Conservation (phyloP, 2,113 vertebrate genomes). For the Scalopus aquaticus region DNA sequence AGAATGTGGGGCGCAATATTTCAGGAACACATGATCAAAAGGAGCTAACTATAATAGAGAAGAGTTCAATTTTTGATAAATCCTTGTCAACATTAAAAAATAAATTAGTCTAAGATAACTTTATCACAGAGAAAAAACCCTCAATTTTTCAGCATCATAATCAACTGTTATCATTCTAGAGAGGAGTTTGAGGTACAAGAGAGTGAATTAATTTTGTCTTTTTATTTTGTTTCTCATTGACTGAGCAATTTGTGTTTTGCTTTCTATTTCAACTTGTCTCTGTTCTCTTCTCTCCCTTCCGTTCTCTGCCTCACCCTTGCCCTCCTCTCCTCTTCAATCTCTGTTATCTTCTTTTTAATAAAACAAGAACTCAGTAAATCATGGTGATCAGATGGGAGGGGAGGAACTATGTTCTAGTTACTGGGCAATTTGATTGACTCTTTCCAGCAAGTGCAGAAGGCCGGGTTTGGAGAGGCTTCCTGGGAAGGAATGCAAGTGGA, state of each 20-base stretch:
- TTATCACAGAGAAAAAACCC: background rate
- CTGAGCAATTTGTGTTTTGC: background rate
- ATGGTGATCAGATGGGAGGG: background rate
- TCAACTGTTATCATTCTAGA: background rate
- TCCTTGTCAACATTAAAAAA: slow-evolving; percentile 13
- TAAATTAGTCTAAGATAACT: slow-evolving; percentile 8
- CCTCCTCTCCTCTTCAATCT: background rate
- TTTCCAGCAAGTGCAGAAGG: background rate
- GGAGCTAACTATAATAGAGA: background rate
- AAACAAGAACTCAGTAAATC: background rate
- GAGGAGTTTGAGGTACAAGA: background rate
- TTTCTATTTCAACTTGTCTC: background rate
- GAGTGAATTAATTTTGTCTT: background rate
- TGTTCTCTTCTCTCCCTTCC: background rate
- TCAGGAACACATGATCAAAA: background rate
- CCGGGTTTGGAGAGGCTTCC: background rate
- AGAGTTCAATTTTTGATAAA: background rate
- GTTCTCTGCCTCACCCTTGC: no score
- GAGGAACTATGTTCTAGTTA: background rate
- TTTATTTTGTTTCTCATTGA: background rate
- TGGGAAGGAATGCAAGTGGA: background rate
- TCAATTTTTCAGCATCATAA: background rate
- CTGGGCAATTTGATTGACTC: background rate
- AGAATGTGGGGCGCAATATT: background rate
- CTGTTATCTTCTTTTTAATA: background rate